Evolutionary conservation across 2,797 vertebrate species (phyloP).

Genomic region (Podarcis siculus): DNA sequence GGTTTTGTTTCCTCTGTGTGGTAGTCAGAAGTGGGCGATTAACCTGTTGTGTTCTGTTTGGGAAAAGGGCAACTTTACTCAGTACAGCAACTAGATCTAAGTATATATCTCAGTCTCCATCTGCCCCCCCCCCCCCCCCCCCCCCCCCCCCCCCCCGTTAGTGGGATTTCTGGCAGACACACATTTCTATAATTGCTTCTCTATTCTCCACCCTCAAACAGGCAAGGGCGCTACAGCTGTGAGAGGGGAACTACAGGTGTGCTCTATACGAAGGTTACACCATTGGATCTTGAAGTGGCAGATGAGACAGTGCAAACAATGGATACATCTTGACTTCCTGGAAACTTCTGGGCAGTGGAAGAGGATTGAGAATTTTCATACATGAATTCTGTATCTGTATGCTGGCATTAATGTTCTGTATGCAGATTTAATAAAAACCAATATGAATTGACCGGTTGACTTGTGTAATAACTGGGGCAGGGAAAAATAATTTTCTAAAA

Average conservation of each 20-base stretch:
- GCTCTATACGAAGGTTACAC: constrained; percentile 81
- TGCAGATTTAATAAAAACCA: background rate
- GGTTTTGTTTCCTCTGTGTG: no score
- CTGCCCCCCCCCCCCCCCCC: no score
- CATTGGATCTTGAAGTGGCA: constrained; percentile 86
- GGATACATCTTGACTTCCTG: constrained; percentile 88
- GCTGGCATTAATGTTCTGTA: background rate
- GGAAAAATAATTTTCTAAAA: no score
- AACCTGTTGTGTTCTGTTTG: no score
- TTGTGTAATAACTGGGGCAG: background rate
- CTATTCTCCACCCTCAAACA: constrained; percentile 55
- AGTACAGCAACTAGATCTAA: no score
- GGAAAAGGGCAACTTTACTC: no score
- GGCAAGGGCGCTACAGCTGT: constrained; percentile 91
- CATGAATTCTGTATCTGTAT: background rate
- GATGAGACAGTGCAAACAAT: constrained; percentile 93
- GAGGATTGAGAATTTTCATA: rapidly evolving
- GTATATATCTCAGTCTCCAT: no score
- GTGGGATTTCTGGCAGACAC: rapidly evolving
- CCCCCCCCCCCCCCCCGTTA: background rate
- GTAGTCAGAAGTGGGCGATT: no score
- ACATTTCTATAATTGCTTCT: background rate
- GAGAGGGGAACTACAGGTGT: constrained; percentile 90
- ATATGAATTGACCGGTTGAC: background rate
- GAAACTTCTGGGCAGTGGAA: rapidly evolving